Evolutionary conservation across 2,113 vertebrate genomes (phyloP).

Genomic region (Hiodon alosoides): DNA sequence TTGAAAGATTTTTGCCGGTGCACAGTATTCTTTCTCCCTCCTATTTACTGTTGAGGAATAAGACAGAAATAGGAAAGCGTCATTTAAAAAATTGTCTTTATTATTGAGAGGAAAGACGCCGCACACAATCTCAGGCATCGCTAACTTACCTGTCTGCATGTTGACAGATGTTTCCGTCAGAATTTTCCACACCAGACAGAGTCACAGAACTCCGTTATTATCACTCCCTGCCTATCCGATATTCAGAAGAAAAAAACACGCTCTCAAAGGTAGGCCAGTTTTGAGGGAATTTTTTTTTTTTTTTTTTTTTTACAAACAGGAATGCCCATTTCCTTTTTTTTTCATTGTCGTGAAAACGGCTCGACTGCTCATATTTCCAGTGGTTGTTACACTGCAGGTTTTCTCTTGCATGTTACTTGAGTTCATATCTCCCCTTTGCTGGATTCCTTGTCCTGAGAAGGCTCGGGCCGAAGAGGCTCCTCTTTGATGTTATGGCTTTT

Average conservation of each 20-base stretch:
- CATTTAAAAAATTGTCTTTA: constrained; percentile 25
- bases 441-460: constrained; percentile 33
- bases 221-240: constrained; percentile 68
- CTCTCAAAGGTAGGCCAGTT: constrained; percentile 67
- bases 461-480: constrained; percentile 49
- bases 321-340: constrained; percentile 65
- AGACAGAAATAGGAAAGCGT: background rate
- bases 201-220: constrained; percentile 67
- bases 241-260: constrained; percentile 75
- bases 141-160: constrained; percentile 72
- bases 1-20: constrained; percentile 11
- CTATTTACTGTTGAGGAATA: constrained; percentile 10
- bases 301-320: constrained; percentile 54
- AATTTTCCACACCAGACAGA: constrained; percentile 60
- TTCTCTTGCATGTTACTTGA: constrained; percentile 69
- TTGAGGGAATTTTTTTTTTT: constrained; percentile 52
- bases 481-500: constrained; percentile 54
- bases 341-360: constrained; percentile 60
- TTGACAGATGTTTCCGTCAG: constrained; percentile 76
- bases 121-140: constrained; percentile 43
- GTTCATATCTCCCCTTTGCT: constrained; percentile 40
- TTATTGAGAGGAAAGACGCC: constrained; percentile 46
- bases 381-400: constrained; percentile 63
- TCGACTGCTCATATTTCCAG: constrained; percentile 55
- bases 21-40: constrained; percentile 13